Evolutionary conservation across 2,113 vertebrate species (phyloP).

Genomic region (Antechinus flavipes): DNA sequence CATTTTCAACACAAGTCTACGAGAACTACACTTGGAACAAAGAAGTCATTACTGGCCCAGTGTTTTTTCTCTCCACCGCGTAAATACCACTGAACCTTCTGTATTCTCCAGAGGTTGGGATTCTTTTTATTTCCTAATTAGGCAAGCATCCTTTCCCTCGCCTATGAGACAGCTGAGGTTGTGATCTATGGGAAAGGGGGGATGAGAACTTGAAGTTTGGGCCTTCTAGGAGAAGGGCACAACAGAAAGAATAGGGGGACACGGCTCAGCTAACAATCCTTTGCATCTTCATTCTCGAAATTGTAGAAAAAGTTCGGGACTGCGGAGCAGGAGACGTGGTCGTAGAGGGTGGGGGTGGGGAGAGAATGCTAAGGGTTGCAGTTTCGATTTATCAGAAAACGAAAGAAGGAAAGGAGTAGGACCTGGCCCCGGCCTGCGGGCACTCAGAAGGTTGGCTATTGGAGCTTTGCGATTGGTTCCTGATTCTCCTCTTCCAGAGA

Average conservation of each 20-base stretch:
- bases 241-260: background rate
- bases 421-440: background rate
- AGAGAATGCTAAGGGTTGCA: background rate
- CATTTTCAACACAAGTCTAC: background rate
- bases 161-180: background rate
- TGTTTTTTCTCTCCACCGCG: background rate
- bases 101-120: background rate
- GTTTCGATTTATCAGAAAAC: background rate
- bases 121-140: background rate
- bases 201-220: background rate
- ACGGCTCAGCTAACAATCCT: background rate
- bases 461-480: background rate
- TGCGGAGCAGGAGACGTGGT: too few species aligned
- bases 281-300: background rate
- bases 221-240: background rate
- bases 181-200: background rate
- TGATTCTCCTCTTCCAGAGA: background rate
- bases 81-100: background rate
- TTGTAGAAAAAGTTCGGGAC: too few species aligned
- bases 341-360: accelerated
- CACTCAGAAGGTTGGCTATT: background rate
- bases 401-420: background rate
- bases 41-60: background rate
- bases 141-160: background rate
- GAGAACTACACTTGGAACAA: background rate